These are phyloP conservation scores for Oriolus oriolus DNA, from an alignment of 2,113 vertebrate species.

Conservation along the genomic window DNA sequence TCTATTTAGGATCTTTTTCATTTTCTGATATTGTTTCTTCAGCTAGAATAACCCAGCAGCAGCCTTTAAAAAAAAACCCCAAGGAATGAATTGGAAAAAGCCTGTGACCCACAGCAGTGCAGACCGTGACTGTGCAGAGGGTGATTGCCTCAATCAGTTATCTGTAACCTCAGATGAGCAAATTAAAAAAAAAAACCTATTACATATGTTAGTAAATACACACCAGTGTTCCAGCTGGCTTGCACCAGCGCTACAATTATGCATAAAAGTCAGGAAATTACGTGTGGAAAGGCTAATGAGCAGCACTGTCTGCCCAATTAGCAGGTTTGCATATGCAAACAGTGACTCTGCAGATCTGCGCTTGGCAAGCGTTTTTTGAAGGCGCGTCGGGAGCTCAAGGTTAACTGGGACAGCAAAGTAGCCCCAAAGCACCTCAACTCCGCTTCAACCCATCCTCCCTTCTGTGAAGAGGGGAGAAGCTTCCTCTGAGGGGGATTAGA, in stretches of 20 bases:
- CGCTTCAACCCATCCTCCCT: not conserved
- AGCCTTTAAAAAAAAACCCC: not conserved
- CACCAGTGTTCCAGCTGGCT: slow-evolving; percentile 23
- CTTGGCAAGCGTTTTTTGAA: not conserved
- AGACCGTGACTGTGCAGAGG: not conserved
- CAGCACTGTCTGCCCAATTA: slow-evolving; percentile 42
- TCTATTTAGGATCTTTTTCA: not conserved
- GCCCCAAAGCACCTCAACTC: not conserved
- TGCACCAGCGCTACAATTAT: not conserved
- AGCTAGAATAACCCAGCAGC: not conserved
- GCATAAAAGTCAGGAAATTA: slow-evolving; percentile 9
- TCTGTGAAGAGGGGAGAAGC: not conserved
- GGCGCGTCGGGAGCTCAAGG: not conserved
- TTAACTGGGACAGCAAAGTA: not conserved
- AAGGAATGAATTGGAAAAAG: not conserved
- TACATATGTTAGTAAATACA: not conserved
- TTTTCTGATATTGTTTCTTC: not conserved
- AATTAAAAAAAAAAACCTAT: not conserved
- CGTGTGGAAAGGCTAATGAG: slow-evolving; percentile 45
- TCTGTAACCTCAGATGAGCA: not conserved
- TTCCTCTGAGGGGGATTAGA: not conserved
- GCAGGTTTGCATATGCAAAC: slow-evolving; percentile 28
- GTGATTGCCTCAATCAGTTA: not conserved
- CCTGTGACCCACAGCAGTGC: not conserved
- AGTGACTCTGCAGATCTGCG: not conserved